Base-by-base conservation (phyloP, 2,797 vertebrate genomes). In the Sparus aurata region DNA sequence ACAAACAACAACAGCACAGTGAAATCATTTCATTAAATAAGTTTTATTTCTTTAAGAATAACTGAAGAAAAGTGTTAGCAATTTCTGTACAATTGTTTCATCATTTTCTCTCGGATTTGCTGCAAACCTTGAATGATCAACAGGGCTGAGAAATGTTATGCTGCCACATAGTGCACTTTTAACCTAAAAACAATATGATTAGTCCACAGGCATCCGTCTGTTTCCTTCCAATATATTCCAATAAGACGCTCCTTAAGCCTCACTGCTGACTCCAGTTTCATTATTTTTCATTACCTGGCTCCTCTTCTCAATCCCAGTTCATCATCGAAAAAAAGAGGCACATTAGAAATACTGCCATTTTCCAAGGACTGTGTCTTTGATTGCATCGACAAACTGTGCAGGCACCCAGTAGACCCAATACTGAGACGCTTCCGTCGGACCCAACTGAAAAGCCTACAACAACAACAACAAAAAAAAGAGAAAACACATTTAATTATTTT, bases 301-400 rank as follows among this genome's bases (percentile, higher is more conserved):
- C 87, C 83, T 92, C 87, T 65, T 91, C 87, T 89, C 87, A 91
- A 95, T 95, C 96, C 94, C 96, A 96, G 96, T 97, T 95, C 94
- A 96, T 96, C 96, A 96, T 97, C 96, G 97, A 96, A 97, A 62
- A 62, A 96, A 96, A 27, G 97, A 97, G 97, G 97, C 98, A 98
- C 97, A 96, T 98, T 99, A 99, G 97, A 99, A 99, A 97, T 98
- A 99, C 97, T 99, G 98, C 98, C 98, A 99, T 94, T 99, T 99
- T 66, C 98, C 98, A 90, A 99, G 97, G 94, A 99, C 98, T 94
- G 98, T 99, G 97, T 99, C 98, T 97, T 99, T 99, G 97, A 99
- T 99, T 96, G 98, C 98, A 95, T 99, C 98, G 59, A 99, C 98
- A 93, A 99, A 99, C 92, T 99, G 98, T 94, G 95, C 95, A 91